Percentiles rank a stretch among this genome's conserved stretches.
Evolutionary conservation across 2,797 vertebrate species (phyloP).

Genomic region (Centroberyx gerrardi): DNA sequence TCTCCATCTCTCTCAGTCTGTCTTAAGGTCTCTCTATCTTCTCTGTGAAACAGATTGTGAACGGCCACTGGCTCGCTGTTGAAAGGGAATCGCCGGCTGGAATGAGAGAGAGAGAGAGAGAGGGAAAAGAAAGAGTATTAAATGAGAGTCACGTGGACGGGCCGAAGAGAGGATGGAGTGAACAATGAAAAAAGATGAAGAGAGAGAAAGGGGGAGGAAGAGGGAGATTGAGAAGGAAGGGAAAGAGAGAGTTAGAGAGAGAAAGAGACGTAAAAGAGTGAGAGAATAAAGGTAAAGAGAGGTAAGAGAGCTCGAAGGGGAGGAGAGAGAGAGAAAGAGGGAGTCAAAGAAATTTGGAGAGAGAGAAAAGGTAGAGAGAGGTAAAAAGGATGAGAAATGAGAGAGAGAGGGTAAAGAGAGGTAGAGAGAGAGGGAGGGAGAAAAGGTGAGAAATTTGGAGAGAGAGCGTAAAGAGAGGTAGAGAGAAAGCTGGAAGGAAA

Average conservation of each 20-base stretch:
- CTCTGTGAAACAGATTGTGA: conserved; percentile 74
- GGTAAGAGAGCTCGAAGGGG: not conserved
- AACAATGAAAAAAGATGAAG: conserved; percentile 34
- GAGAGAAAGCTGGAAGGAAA: not conserved
- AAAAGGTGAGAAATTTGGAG: not conserved
- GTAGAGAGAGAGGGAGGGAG: conserved; percentile 5
- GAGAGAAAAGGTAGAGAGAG: conserved; percentile 14
- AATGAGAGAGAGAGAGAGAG: conserved; percentile 39
- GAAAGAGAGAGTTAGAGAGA: not conserved
- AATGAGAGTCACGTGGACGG: conserved; percentile 52
- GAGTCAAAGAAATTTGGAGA: conserved; percentile 39
- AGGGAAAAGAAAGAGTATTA: conserved; percentile 46
- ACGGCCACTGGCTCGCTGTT: conserved; percentile 68
- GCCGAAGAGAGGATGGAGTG: conserved; percentile 68
- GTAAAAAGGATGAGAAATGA: conserved; percentile 9
- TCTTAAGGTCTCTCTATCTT: conserved; percentile 48
- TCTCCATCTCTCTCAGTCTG: not conserved
- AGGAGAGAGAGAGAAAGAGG: conserved; percentile 5
- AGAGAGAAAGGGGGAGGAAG: not conserved
- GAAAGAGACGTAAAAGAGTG: not conserved
- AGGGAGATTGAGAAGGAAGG: not conserved
- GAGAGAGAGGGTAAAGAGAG: conserved; percentile 62
- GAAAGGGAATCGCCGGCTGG: conserved; percentile 62
- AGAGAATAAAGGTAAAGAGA: conserved; percentile 5
- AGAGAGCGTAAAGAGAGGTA: not conserved